These are phyloP conservation scores for Hoplodrina blanda DNA, from an alignment of 2,888 invertebrate species.

Conservation along the genomic window DNA sequence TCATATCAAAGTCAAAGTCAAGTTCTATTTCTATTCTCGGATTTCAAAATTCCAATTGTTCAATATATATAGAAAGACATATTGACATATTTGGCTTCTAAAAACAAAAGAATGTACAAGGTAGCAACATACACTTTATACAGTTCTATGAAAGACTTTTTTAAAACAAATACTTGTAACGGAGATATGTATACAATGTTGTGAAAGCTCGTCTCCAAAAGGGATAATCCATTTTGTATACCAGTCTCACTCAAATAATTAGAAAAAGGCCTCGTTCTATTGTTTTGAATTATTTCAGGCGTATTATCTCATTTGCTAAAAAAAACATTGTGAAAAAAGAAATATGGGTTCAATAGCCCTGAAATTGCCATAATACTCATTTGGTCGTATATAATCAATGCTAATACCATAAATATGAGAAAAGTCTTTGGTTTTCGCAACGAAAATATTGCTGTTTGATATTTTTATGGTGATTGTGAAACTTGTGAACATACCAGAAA, in stretches of 20 bases:
- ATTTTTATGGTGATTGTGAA: neutral
- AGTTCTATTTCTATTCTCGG: neutral
- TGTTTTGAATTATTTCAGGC: conserved; percentile 6
- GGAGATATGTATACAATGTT: neutral
- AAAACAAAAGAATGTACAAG: conserved; percentile 2
- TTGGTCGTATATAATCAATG: neutral
- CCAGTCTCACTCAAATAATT: neutral
- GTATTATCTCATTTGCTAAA: neutral
- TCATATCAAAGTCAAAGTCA: too few relatives aligned
- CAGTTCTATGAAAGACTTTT: neutral
- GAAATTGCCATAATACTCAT: neutral
- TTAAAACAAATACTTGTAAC: neutral
- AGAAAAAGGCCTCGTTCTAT: neutral
- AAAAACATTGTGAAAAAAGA: neutral
- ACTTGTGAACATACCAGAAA: neutral
- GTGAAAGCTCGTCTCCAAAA: neutral
- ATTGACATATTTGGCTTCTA: neutral
- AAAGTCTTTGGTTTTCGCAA: neutral
- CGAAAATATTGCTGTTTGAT: too few relatives aligned
- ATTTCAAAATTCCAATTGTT: neutral
- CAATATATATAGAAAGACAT: too few relatives aligned
- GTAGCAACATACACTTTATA: neutral
- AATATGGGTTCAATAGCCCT: neutral
- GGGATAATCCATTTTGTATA: conserved; percentile 6
- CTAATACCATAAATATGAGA: neutral